Evolutionary conservation across 2,113 vertebrate genomes (phyloP).

Genomic region (Apteryx mantelli): DNA sequence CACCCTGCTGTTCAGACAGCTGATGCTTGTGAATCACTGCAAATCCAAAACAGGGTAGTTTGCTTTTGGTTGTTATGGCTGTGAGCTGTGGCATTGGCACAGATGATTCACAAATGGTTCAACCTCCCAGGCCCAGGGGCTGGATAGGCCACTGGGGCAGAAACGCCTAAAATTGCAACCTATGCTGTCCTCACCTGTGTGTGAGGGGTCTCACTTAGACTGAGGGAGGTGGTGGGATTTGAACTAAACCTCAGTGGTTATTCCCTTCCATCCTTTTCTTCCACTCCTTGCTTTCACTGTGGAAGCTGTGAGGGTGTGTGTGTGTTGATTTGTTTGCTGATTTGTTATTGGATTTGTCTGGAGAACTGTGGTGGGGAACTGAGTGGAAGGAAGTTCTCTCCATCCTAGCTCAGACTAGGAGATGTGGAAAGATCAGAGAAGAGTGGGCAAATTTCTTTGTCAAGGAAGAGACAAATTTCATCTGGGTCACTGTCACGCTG

Average conservation of each 20-base stretch:
- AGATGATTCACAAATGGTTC: constrained; percentile 41
- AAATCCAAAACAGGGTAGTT: background rate
- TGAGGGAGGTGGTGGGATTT: background rate
- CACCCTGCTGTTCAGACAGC: constrained; percentile 23
- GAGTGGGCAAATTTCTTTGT: constrained; percentile 9
- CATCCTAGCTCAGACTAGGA: background rate
- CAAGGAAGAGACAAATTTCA: constrained; percentile 5
- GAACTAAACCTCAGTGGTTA: background rate
- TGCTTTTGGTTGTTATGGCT: background rate
- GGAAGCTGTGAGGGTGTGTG: background rate
- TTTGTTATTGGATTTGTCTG: constrained; percentile 12
- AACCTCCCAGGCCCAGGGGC: background rate
- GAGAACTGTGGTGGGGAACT: background rate
- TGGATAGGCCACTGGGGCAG: background rate
- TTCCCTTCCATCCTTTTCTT: background rate
- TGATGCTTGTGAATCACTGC: constrained; percentile 35
- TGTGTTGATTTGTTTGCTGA: background rate
- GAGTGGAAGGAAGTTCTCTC: background rate
- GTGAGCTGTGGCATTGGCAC: background rate
- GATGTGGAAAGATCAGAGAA: background rate
- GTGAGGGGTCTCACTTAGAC: background rate
- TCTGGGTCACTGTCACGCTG: background rate
- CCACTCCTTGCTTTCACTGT: background rate
- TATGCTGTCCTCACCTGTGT: background rate
- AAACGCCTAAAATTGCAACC: background rate